Conservation (phyloP, 2,888 invertebrate genomes). For the Tupiocoris notatus region DNA sequence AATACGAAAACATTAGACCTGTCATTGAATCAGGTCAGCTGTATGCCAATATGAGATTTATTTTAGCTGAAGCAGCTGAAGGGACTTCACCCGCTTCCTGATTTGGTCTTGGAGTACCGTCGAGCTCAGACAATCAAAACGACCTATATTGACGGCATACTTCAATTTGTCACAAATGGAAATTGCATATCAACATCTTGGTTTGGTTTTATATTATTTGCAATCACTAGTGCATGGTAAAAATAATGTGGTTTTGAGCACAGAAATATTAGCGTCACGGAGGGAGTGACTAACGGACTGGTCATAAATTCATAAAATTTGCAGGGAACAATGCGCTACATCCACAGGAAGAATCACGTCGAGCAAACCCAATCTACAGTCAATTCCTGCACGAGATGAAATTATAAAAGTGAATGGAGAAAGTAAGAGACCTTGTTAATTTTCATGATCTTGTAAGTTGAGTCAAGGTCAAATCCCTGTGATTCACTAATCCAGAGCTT, state of each 20-base stretch:
- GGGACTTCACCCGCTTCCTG: conserved; percentile 56
- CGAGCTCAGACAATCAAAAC: conserved; percentile 58
- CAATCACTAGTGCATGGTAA: not conserved
- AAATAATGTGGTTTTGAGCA: not conserved
- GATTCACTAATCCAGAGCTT: not conserved
- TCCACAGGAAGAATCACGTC: conserved; percentile 58
- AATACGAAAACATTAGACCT: too few species aligned
- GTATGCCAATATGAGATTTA: conserved; percentile 8
- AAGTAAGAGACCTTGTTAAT: too few species aligned
- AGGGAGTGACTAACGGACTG: not conserved
- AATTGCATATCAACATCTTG: conserved; percentile 56
- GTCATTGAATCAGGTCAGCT: not conserved
- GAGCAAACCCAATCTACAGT: conserved; percentile 58
- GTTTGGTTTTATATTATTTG: conserved; percentile 51
- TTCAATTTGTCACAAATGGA: conserved; percentile 55
- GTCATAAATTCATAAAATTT: conserved; percentile 17
- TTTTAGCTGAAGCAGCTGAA: conserved; percentile 55
- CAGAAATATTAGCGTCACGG: not conserved
- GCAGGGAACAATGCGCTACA: conserved; percentile 57
- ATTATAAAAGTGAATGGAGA: not conserved
- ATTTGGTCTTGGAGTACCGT: conserved; percentile 57
- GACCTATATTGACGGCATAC: conserved; percentile 57
- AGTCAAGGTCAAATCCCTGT: not conserved
- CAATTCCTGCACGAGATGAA: conserved; percentile 55
- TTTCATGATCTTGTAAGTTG: too few species aligned